Conservation (phyloP, 2,888 invertebrate species). For the Pristionchus fissidentatus region DNA sequence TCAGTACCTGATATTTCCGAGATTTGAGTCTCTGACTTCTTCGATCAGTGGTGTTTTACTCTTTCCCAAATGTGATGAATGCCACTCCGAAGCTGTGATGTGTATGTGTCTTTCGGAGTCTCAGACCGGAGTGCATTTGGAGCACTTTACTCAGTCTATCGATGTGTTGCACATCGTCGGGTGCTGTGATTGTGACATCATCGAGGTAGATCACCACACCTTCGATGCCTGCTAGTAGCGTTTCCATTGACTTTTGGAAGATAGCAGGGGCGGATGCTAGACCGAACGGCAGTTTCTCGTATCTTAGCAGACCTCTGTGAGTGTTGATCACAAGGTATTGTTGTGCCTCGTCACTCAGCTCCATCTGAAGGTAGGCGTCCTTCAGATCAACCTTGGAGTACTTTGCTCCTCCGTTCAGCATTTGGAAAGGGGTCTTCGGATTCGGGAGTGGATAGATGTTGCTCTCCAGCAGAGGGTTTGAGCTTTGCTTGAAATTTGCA, state of each 20-base stretch:
- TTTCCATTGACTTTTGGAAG: slow-evolving; percentile 62
- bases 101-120: slow-evolving; percentile 56
- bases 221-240: slow-evolving; percentile 58
- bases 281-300: slow-evolving; percentile 51
- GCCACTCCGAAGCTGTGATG: too few relatives aligned
- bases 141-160: slow-evolving; percentile 55
- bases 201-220: slow-evolving; percentile 58
- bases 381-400: too few relatives aligned
- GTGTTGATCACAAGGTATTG: slow-evolving; percentile 44
- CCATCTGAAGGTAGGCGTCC: slow-evolving; percentile 52
- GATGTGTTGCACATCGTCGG: slow-evolving; percentile 52
- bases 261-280: slow-evolving; percentile 49
- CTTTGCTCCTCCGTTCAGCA: too few relatives aligned
- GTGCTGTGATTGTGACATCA: slow-evolving; percentile 59
- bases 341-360: slow-evolving; percentile 44
- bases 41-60: too few relatives aligned
- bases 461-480: too few relatives aligned
- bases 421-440: too few relatives aligned
- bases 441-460: too few relatives aligned
- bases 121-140: slow-evolving; percentile 54
- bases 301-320: slow-evolving; percentile 45
- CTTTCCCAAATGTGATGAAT: too few relatives aligned
- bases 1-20: too few relatives aligned
- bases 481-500: too few relatives aligned
- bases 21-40: too few relatives aligned